Base-by-base conservation (phyloP, 2,113 vertebrate species). In the Melanerpes aurifrons region DNA sequence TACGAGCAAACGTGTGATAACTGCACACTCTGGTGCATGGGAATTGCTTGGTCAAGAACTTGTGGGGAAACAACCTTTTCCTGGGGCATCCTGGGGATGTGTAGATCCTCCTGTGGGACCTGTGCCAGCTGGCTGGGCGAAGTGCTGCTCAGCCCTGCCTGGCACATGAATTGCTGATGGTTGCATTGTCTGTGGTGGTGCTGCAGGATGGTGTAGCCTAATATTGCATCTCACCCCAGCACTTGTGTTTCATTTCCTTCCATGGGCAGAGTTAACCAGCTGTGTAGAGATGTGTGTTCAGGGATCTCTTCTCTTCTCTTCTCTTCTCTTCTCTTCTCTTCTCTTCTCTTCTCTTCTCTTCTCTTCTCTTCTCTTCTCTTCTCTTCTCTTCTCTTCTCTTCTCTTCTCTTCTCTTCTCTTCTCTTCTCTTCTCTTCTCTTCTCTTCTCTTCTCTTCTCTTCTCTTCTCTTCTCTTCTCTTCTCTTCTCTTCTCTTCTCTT, bases 21-120 rank as follows among this genome's bases (percentile, higher is more conserved):
- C 10, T 0, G 1, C 22, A n/a, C 0, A 2, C 8, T 50, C 9
- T 0, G 1, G 4, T 13, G 37, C 2, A 0, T 16, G 64, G n/a
- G n/a, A 32, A 32, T 25, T 12, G 18, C 37, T 54, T 18, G 0
- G 0, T 37, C 28, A 22, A 45, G 45, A 53, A 10, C 31, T 1
- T 24, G 24, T 31, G 18, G 20, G 29, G 61, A 10, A 18, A 18
- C 53, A 56, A 15, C 37, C 40, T 54, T 47, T 9, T 28, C 31
- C 6, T 0, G 0, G 24, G 37, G 18, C 6, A 62, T 69, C 21
- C 37, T 37, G 50, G 21, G 63, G 10, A 24, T 0, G 2, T 8
- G n/a, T 15, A 20, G 15, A 17, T 13, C 17, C 15, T 29, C 37
- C 45, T 0, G n/a, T 53, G 62, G 43, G 45, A 68, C 20, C 28